Evolutionary conservation across 2,888 invertebrate genomes (phyloP), one percentile per base, ranked within the genome.

Genomic region (Ennomos quercinarius): DNA sequence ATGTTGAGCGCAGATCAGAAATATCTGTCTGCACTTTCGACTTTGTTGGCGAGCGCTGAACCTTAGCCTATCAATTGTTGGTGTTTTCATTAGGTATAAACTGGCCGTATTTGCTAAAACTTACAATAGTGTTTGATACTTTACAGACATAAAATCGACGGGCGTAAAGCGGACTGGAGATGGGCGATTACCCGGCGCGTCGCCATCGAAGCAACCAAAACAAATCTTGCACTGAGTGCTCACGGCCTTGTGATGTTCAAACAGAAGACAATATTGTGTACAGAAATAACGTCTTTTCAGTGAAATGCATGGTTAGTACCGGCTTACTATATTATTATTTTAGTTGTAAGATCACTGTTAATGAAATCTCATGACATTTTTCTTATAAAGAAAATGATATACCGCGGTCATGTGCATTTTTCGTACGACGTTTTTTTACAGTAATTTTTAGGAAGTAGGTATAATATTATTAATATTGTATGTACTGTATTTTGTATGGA

Each of bases 161-260:
- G 93, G 88, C 0, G 84, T 92, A 58, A 93, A 93, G 72, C 71
- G 93, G 46, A 80, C 90, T 37, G 89, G 91, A 55, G 93, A 93
- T 36, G 84, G 83, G 17, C 78, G 93, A 66, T 63, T 93, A 63
- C 86, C 92, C 5, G 93, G 93, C 64, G 91, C 93, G 8, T 93
- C 93, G 12, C 92, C 93, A 1, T 90, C 92, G 8, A 93, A 93
- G 68, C 93, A 93, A 71, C 83, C 89, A 10, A 93, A 93, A 69
- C 89, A 89, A 73, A 67, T 91, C 64, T 68, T 91, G 71, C 91
- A 92, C 76, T 92, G 80, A 86, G 76, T 72, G 73, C 68, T 71
- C 58, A 68, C 61, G 61, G 64, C 47, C 61, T 27, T 49, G 44
- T 45, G 52, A 37, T 53, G 45, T 52, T 44, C 42, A 38, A 46